Percentiles rank a stretch among this genome's conserved stretches.
phyloP scores from a whole-genome alignment of 2,888 invertebrate genomes.

The Epicampocera succincta region DNA sequence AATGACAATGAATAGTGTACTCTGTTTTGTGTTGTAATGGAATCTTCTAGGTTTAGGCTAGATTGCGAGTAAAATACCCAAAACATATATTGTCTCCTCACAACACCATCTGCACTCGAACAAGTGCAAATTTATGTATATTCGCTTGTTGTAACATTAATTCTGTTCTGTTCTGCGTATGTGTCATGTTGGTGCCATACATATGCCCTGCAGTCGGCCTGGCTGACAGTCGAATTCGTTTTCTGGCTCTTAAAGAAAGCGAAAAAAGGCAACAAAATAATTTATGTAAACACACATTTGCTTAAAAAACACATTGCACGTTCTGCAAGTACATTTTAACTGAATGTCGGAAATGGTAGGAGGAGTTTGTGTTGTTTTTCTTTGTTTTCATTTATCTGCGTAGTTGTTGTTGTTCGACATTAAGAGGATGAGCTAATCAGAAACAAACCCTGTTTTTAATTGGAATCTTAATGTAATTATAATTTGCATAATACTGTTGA shows the following conservation, averaged over 20 bases:
- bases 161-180: conserved; percentile 1
- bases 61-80: too few species aligned
- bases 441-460: conserved; percentile 39
- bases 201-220: conserved; percentile 5
- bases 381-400: conserved; percentile 10
- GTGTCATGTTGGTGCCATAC: conserved; percentile 56
- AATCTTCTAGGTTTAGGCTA: too few species aligned
- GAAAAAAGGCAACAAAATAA: conserved; percentile 1
- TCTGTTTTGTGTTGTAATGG: too few species aligned
- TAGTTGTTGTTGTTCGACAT: not conserved
- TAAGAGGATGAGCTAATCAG: conserved; percentile 58
- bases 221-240: conserved; percentile 24
- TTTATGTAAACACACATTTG: conserved; percentile 16
- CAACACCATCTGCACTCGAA: conserved; percentile 12
- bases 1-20: too few species aligned
- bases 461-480: conserved; percentile 47
- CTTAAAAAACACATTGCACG: not conserved
- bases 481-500: conserved; percentile 35
- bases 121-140: conserved; percentile 21
- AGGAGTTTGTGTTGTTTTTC: conserved; percentile 40
- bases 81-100: too few species aligned
- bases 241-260: not conserved
- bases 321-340: conserved; percentile 26
- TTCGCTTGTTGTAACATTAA: not conserved
- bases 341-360: conserved; percentile 57